These are phyloP conservation scores for Leptopilina boulardi DNA, from an alignment of 1,140 invertebrate species.

Conservation along the genomic window DNA sequence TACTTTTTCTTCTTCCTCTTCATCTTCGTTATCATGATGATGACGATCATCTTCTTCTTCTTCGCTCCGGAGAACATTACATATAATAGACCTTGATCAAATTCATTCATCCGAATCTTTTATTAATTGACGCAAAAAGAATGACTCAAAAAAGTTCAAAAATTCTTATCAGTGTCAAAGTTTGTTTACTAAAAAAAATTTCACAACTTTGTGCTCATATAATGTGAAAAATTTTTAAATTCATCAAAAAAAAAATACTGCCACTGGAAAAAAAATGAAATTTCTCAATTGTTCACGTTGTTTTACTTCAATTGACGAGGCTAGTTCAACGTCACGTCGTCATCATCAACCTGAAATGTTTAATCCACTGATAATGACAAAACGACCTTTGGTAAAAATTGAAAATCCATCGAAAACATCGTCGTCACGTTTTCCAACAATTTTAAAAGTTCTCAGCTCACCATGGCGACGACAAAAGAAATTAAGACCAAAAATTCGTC, in stretches of 20 bases:
- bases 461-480: conserved; percentile 51
- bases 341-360: conserved; percentile 46
- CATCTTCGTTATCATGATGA: no score
- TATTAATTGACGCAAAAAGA: conserved; percentile 43
- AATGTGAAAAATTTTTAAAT: no score
- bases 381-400: conserved; percentile 59
- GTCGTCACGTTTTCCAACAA: conserved; percentile 40
- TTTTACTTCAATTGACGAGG: conserved; percentile 46
- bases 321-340: conserved; percentile 39
- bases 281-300: conserved; percentile 69
- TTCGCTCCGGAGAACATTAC: conserved; percentile 24
- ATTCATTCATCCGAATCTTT: conserved; percentile 44
- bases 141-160: conserved; percentile 3
- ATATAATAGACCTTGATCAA: conserved; percentile 48
- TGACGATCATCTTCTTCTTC: not conserved
- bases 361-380: conserved; percentile 68
- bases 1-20: no score
- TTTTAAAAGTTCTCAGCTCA: conserved; percentile 51
- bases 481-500: conserved; percentile 45
- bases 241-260: not conserved
- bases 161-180: conserved; percentile 22
- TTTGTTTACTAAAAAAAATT: not conserved
- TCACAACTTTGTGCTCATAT: not conserved
- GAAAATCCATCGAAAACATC: conserved; percentile 52
- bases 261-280: conserved; percentile 56